phyloP scores from a whole-genome alignment of 2,113 vertebrate genomes.

The Phalacrocorax aristotelis region DNA sequence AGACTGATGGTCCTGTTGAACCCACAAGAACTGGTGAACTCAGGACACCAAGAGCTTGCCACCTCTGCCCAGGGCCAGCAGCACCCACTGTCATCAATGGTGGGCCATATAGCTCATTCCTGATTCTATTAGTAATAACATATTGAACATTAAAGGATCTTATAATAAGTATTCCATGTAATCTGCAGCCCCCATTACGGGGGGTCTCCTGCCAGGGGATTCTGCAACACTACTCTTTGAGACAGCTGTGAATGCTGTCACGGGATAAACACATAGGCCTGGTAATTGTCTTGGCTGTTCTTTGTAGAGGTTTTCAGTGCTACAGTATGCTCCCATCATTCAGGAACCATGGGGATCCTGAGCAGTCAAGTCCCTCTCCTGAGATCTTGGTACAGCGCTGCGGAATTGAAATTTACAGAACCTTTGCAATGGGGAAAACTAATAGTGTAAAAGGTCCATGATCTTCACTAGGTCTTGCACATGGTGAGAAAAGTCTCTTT shows the following conservation, averaged over 20 bases:
- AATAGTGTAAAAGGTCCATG: background rate
- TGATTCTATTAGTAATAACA: background rate
- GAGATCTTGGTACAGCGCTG: rapidly evolving
- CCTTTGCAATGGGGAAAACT: background rate
- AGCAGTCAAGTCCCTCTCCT: background rate
- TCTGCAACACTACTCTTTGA: background rate
- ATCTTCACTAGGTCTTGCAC: background rate
- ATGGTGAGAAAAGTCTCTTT: background rate
- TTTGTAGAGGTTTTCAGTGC: background rate
- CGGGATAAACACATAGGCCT: background rate
- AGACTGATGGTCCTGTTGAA: background rate
- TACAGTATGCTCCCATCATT: background rate
- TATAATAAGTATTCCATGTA: background rate
- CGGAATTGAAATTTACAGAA: background rate
- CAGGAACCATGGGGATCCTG: background rate
- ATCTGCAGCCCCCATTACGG: background rate
- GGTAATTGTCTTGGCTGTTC: background rate
- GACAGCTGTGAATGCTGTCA: background rate
- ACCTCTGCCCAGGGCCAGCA: background rate
- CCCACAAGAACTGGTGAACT: background rate
- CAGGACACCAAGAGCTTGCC: background rate
- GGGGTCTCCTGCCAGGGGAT: background rate
- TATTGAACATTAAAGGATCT: background rate
- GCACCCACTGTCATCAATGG: background rate
- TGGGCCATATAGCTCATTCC: background rate